Base-by-base conservation (phyloP, 2,797 vertebrate genomes). In the Ambastaia sidthimunki region DNA sequence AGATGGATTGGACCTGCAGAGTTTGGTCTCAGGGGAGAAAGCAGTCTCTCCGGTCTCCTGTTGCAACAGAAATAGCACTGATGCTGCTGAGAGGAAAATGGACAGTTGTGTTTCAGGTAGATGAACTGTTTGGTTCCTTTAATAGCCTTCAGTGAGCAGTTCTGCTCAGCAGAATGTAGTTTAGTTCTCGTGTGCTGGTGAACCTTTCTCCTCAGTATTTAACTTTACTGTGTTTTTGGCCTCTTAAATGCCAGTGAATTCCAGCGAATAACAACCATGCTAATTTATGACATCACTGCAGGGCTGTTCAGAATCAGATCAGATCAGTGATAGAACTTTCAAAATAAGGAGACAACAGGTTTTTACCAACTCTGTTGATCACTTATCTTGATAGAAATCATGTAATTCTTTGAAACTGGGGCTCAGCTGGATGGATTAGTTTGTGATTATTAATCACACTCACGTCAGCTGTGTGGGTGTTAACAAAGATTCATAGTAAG, bases 21-120 rank as follows among this genome's bases (percentile, higher is more conserved):
- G 76, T 71, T 23, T 9, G 31, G 69, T 48, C 63, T 54, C 57
- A 15, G 19, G 63, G 62, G 70, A 70, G 69, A 31, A 68, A 55
- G 60, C 23, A 60, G 59, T 81, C 79, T 79, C n/a, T 11, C 60
- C 31, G 37, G n/a, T 52, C 52, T 83, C 70, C 65, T 69, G 55
- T 80, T 85, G 71, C 76, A 78, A 75, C 57, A 71, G 70, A 72
- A 68, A 79, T 76, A 85, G 76, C 62, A 63, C n/a, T 63, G 37
- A 83, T 83, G 67, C 60, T 66, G n/a, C 37, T 55, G 67, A 72
- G 78, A 62, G 21, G 48, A 73, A 83, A 76, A 71, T 60, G 44
- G 63, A 55, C 69, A 65, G 59, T 25, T 79, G 77, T 60, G 52
- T 71, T 78, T 71, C 52, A 71, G 47, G 28, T 21, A 48, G 66